phyloP scores from a whole-genome alignment of 2,113 vertebrate species.

The Anas platyrhynchos region DNA sequence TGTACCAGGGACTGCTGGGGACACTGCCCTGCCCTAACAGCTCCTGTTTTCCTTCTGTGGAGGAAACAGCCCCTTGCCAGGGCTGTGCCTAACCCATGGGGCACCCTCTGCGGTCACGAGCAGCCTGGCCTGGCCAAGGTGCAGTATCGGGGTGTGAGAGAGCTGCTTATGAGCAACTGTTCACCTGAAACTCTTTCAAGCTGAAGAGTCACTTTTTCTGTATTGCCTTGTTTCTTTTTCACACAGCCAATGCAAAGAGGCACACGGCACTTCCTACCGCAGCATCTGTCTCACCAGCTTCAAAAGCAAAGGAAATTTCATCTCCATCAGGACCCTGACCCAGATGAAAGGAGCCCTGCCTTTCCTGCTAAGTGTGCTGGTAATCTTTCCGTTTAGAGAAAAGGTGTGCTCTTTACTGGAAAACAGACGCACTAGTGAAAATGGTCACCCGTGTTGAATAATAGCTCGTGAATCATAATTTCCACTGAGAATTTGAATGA shows the following conservation, averaged over 20 bases:
- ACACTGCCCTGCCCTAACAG: neutral
- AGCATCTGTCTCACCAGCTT: neutral
- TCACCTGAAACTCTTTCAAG: neutral
- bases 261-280: neutral
- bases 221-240: neutral
- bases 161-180: neutral
- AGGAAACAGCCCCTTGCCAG: neutral
- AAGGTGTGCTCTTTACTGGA: neutral
- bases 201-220: neutral
- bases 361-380: neutral
- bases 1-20: neutral
- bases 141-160: neutral
- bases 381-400: neutral
- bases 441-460: neutral
- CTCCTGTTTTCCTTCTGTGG: neutral
- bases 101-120: accelerated
- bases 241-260: neutral
- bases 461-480: slow-evolving; percentile 26
- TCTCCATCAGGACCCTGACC: neutral
- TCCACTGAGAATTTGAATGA: neutral
- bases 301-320: slow-evolving; percentile 17
- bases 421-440: neutral
- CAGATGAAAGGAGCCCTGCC: neutral
- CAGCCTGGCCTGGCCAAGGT: neutral
- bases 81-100: neutral